A percentile compares a stretch with the other conserved stretches of the same genome.
These are phyloP conservation scores for Oncorhynchus masou DNA, from an alignment of 2,113 vertebrate species.

Conservation along the genomic window DNA sequence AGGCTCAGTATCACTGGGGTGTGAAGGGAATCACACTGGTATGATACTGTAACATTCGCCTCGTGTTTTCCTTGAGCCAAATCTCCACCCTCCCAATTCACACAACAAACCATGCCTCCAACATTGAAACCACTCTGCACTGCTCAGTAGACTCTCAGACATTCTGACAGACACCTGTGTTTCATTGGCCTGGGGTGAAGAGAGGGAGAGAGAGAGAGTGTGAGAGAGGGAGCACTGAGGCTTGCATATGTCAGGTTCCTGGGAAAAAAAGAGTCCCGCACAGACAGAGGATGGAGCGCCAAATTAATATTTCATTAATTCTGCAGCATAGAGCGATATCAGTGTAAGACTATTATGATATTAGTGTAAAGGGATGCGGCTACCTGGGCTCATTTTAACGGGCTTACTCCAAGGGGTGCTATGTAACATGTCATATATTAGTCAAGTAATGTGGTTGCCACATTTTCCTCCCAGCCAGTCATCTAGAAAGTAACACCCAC, in stretches of 20 bases:
- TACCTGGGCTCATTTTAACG: neutral
- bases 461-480: neutral
- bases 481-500: slow-evolving; percentile 10
- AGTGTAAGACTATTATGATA: slow-evolving; percentile 4
- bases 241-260: slow-evolving; percentile 43
- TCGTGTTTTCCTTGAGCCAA: slow-evolving; percentile 25
- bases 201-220: slow-evolving; percentile 7
- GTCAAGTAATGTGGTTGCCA: neutral
- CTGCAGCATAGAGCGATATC: neutral
- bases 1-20: slow-evolving; percentile 19
- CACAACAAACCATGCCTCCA: slow-evolving; percentile 23
- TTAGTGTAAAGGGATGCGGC: neutral
- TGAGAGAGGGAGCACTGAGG: slow-evolving; percentile 21
- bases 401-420: slow-evolving; percentile 18
- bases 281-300: slow-evolving; percentile 46
- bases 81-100: slow-evolving; percentile 25
- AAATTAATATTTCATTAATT: slow-evolving; percentile 47
- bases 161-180: slow-evolving; percentile 42
- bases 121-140: slow-evolving; percentile 14
- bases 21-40: slow-evolving; percentile 23
- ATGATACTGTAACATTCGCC: slow-evolving; percentile 23
- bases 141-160: slow-evolving; percentile 19
- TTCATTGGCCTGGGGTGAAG: slow-evolving; percentile 19
- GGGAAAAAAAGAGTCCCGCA: slow-evolving; percentile 24
- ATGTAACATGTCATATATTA: neutral